Evolutionary conservation across 1,140 invertebrate genomes (phyloP).

Genomic region (Xylocopa sonorina): DNA sequence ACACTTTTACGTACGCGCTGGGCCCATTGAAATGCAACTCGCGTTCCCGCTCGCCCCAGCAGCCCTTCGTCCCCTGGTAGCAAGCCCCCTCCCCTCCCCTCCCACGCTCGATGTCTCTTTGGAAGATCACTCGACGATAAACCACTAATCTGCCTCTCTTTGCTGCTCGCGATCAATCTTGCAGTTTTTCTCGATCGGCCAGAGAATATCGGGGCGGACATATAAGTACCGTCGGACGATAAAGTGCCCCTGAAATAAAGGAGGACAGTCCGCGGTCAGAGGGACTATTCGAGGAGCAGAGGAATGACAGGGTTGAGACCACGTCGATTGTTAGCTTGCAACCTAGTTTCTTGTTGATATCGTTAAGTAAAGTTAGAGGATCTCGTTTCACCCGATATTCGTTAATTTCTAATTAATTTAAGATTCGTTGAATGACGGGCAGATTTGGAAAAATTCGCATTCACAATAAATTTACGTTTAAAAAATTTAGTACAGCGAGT

Average conservation of each 20-base stretch:
- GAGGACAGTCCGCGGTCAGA: not conserved
- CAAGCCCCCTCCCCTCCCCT: conserved; percentile 23
- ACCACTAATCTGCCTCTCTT: conserved; percentile 71
- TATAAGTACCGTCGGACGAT: conserved; percentile 44
- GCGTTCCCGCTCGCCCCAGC: conserved; percentile 69
- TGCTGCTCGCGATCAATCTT: conserved; percentile 67
- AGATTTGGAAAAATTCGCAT: too few relatives aligned
- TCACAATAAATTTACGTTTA: too few relatives aligned
- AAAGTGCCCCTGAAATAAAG: not conserved
- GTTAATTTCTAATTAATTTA: too few relatives aligned
- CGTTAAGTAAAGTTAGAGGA: too few relatives aligned
- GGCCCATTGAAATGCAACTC: conserved; percentile 76
- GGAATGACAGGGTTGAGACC: not conserved
- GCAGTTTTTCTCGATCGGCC: conserved; percentile 56
- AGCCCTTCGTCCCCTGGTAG: conserved; percentile 39
- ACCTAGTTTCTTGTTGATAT: too few relatives aligned
- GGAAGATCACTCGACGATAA: conserved; percentile 69
- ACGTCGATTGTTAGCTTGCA: not conserved
- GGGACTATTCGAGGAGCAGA: not conserved
- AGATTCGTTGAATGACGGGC: too few relatives aligned
- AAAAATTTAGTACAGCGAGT: too few relatives aligned
- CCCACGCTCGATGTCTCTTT: conserved; percentile 35
- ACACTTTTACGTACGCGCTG: conserved; percentile 73
- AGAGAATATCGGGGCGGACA: conserved; percentile 33
- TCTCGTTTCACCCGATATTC: too few relatives aligned